Conservation (phyloP, 2,113 vertebrate genomes). For the Eurystomus gularis region DNA sequence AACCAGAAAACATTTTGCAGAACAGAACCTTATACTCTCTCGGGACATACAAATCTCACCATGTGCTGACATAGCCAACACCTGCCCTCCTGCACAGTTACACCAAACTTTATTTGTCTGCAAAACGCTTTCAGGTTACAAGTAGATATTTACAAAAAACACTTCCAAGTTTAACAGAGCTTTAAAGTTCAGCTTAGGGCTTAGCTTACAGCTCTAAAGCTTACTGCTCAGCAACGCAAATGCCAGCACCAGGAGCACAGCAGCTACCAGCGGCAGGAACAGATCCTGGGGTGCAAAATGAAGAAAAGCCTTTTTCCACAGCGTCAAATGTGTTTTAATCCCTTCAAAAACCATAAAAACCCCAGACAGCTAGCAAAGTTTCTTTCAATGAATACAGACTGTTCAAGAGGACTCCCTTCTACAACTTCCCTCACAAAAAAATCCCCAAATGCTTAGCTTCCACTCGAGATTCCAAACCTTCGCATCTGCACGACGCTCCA, state of each 20-base stretch:
- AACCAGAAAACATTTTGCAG: rapidly evolving
- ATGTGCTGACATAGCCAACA: rapidly evolving
- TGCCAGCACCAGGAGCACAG: rapidly evolving
- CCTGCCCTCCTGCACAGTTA: rapidly evolving
- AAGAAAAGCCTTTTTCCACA: neutral
- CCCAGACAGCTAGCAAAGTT: too few species aligned
- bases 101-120: rapidly evolving
- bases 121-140: neutral
- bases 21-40: neutral
- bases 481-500: rapidly evolving
- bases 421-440: too few species aligned
- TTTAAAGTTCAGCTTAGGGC: neutral
- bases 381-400: neutral
- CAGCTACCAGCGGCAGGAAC: too few species aligned
- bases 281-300: rapidly evolving
- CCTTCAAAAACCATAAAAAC: neutral
- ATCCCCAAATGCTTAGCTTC: rapidly evolving
- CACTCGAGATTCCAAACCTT: neutral
- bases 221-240: too few species aligned
- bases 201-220: neutral
- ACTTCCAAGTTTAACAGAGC: neutral
- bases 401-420: rapidly evolving
- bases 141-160: neutral
- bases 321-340: rapidly evolving
- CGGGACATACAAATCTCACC: rapidly evolving